Conservation (phyloP, 2,888 invertebrate genomes). For the Portevinia maculata region DNA sequence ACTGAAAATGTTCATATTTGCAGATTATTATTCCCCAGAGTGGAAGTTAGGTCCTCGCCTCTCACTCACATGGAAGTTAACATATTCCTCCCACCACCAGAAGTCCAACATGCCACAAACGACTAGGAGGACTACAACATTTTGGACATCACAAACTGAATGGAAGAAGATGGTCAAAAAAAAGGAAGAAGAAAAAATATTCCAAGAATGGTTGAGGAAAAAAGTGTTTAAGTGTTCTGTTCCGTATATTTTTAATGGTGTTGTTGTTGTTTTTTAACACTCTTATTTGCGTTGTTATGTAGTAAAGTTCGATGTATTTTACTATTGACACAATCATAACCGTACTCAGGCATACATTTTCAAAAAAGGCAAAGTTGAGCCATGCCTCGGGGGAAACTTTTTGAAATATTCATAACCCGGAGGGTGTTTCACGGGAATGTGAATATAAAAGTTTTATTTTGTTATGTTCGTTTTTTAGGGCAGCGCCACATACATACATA, state of each 20-base stretch:
- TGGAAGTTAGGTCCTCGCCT: conserved; percentile 51
- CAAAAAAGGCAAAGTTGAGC: background rate
- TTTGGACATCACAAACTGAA: conserved; percentile 41
- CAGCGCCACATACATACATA: background rate
- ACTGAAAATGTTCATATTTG: conserved; percentile 64
- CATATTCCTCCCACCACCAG: conserved; percentile 14
- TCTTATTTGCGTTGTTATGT: conserved; percentile 13
- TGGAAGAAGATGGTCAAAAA: background rate
- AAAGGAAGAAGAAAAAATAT: conserved; percentile 6
- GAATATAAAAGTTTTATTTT: conserved; percentile 12
- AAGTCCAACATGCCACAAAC: conserved; percentile 31
- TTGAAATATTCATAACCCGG: conserved; percentile 30
- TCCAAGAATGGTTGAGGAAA: conserved; percentile 6
- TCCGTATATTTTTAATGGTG: conserved; percentile 51
- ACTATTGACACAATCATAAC: conserved; percentile 41
- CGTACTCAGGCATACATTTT: conserved; percentile 3
- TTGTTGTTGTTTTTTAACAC: conserved; percentile 29
- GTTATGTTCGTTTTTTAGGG: background rate
- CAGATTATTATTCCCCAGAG: conserved; percentile 65
- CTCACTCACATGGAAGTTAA: conserved; percentile 42
- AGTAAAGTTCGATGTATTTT: conserved; percentile 28
- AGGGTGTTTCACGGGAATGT: conserved; percentile 3
- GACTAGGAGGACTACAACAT: conserved; percentile 49
- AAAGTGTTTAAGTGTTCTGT: conserved; percentile 55
- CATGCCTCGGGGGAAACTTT: conserved; percentile 17